Evolutionary conservation across 2,888 invertebrate genomes (phyloP).

Genomic region (Thereva unica): DNA sequence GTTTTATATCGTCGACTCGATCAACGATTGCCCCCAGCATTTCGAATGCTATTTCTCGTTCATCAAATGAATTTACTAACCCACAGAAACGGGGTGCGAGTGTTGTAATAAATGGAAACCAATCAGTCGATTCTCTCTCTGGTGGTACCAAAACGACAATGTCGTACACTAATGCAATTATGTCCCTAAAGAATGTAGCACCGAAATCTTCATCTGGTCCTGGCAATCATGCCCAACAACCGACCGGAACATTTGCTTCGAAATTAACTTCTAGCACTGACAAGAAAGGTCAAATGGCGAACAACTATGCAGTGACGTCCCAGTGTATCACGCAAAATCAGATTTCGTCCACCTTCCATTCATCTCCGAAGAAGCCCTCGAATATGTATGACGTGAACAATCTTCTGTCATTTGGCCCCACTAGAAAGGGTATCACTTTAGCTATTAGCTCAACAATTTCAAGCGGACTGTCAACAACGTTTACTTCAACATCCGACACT

Average conservation of each 20-base stretch:
- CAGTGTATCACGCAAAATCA: conserved; percentile 16
- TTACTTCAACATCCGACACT: conserved; percentile 45
- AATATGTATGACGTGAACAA: conserved; percentile 27
- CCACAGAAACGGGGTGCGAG: conserved; percentile 42
- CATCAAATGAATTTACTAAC: conserved; percentile 10
- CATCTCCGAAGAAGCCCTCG: conserved; percentile 35
- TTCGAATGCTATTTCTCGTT: conserved; percentile 3
- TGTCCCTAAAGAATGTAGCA: conserved; percentile 59
- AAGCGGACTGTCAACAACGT: conserved; percentile 48
- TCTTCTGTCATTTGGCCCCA: conserved; percentile 40
- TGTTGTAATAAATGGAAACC: conserved; percentile 38
- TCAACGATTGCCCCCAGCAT: not conserved
- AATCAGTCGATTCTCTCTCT: conserved; percentile 41
- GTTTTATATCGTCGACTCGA: conserved; percentile 19
- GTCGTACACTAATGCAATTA: conserved; percentile 63
- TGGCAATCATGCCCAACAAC: conserved; percentile 38
- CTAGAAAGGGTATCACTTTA: conserved; percentile 51
- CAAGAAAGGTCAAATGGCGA: conserved; percentile 38
- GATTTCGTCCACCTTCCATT: conserved; percentile 45
- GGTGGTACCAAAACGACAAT: conserved; percentile 61
- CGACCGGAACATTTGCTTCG: conserved; percentile 57
- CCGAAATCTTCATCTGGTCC: conserved; percentile 48
- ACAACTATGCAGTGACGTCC: not conserved
- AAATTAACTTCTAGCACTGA: conserved; percentile 58
- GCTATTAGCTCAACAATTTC: conserved; percentile 52